These are phyloP conservation scores for Tragelaphus strepsiceros DNA, from an alignment of 2,113 vertebrate species.

Conservation along the genomic window DNA sequence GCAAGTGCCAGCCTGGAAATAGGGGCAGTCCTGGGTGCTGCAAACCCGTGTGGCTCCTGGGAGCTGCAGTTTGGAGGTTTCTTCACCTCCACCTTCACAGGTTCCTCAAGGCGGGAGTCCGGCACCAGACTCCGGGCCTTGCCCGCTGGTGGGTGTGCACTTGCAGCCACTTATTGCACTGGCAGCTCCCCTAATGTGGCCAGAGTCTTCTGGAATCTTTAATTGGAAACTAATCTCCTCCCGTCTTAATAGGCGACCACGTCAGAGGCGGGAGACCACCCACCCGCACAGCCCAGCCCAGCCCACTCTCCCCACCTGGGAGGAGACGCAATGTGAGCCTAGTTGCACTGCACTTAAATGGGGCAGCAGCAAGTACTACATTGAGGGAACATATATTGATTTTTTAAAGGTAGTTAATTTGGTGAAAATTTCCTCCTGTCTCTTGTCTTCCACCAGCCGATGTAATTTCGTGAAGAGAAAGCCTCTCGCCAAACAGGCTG, in stretches of 20 bases:
- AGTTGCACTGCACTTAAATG: conserved; percentile 56
- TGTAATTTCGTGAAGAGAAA: background rate
- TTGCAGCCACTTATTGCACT: background rate
- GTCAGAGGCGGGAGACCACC: background rate
- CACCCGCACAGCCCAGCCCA: background rate
- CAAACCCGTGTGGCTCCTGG: background rate
- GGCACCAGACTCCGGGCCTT: background rate
- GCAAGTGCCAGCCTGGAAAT: background rate
- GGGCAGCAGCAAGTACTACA: conserved; percentile 63
- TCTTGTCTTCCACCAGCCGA: background rate
- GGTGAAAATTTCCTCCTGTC: conserved; percentile 61
- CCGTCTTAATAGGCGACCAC: background rate
- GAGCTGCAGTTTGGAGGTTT: background rate
- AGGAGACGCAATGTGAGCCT: background rate
- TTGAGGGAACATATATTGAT: conserved; percentile 59
- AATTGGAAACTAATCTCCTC: conserved; percentile 58
- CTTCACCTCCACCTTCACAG: background rate
- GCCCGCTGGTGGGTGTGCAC: background rate
- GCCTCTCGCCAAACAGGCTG: background rate
- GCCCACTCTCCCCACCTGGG: background rate
- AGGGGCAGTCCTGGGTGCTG: background rate
- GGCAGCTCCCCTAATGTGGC: background rate
- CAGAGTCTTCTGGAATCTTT: conserved; percentile 40
- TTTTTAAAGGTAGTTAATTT: conserved; percentile 74
- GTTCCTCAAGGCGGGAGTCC: fast-evolving